Base-by-base conservation (phyloP, 2,113 vertebrate genomes). In the Anas platyrhynchos region DNA sequence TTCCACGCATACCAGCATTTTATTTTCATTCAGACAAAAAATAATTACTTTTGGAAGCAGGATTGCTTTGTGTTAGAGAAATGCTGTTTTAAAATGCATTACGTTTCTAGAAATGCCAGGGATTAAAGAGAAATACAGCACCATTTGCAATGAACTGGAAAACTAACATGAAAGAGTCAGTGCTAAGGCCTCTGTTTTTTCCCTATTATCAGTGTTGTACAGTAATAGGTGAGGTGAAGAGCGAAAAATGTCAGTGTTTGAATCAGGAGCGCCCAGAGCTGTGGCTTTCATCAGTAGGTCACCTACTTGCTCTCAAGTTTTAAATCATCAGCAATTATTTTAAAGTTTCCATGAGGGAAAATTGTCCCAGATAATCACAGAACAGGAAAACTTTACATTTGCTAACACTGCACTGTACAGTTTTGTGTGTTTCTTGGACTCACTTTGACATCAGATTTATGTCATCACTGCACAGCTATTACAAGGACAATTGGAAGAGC, bases 321-420 rank as follows among this genome's bases (percentile, higher is more conserved):
- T 72, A 94, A 94, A 86, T 73, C 75, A 74, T 48, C 94, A 94
- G 83, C 77, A 93, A 84, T 89, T 91, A 96, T 93, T 94, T 87
- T 20, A 82, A 66, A 66, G 26, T 77, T 93, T 83, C 88, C 0
- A 0, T 34, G 67, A 76, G 75, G 36, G 62, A 83, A 96, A 83
- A 92, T 73, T 69, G 14, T 34, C n/a, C 20, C 62, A 92, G 86
- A 69, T 48, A 80, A 68, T 79, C 38, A 66, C 0, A 1, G 52
- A 50, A 86, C 67, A 92, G 52, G 34, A 72, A 90, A 82, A 74
- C 31, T 66, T 86, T 32, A 38, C 11, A 18, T 88, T 82, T 85
- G 48, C 71, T 77, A 72, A 68, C 27, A 69, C 31, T 44, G n/a
- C 44, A 48, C 55, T 78, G 44, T 23, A 88, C 18, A 20, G 38